These are phyloP conservation scores for Macaca fascicularis DNA, from an alignment of 2,113 vertebrate species.

Conservation along the genomic window T2T-MFA8v1.1 NC_088381.1:137597001-137597500, in stretches of 20 bases:
- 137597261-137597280: background rate
- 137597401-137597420: too few relatives aligned
- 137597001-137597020: constrained; percentile 11
- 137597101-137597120: constrained; percentile 2
- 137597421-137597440: too few relatives aligned
- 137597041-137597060: background rate
- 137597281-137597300: background rate
- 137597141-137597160: constrained; percentile 22
- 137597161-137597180: background rate
- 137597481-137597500: too few relatives aligned
- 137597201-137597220: background rate
- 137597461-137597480: too few relatives aligned
- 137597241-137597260: background rate
- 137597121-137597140: background rate
- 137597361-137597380: too few relatives aligned
- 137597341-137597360: background rate
- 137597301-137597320: background rate
- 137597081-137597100: background rate
- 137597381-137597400: too few relatives aligned
- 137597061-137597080: background rate
- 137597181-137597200: background rate
- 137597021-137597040: background rate
- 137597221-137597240: background rate
- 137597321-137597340: background rate
- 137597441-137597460: too few relatives aligned